Evolutionary conservation across 2,888 invertebrate genomes (phyloP).

Genomic region (Zaprionus bogoriensis): DNA sequence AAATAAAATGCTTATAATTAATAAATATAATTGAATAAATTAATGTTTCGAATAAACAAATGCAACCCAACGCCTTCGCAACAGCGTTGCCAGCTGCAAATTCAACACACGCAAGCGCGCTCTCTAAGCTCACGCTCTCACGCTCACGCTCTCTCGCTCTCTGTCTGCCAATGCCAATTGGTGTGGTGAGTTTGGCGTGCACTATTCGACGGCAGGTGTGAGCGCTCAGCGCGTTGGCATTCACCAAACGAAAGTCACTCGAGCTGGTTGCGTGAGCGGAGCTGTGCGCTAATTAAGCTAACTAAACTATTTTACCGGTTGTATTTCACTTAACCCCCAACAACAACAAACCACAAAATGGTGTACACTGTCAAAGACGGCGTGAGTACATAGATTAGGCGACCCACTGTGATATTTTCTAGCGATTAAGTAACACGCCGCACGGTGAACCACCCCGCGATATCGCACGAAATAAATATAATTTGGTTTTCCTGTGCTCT

Average conservation of each 20-base stretch:
- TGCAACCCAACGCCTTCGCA: neutral
- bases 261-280: slow-evolving; percentile 47
- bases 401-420: slow-evolving; percentile 5
- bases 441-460: slow-evolving; percentile 7
- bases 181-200: slow-evolving; percentile 13
- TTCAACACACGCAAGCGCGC: neutral
- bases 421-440: slow-evolving; percentile 43
- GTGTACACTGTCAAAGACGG: slow-evolving; percentile 79
- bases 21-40: too few relatives aligned
- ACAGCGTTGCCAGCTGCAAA: neutral
- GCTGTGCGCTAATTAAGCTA: slow-evolving; percentile 48
- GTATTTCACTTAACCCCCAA: slow-evolving; percentile 19
- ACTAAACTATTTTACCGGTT: slow-evolving; percentile 51
- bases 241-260: slow-evolving; percentile 47
- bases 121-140: neutral
- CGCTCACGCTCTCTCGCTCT: neutral
- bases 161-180: neutral
- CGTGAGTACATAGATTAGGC: slow-evolving; percentile 58
- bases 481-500: neutral
- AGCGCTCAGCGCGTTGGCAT: slow-evolving; percentile 44
- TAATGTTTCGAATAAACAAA: neutral
- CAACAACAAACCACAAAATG: slow-evolving; percentile 64
- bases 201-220: slow-evolving; percentile 22
- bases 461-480: too few relatives aligned
- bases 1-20: neutral